A percentile compares a stretch with the other conserved stretches of the same genome.
Evolutionary conservation across 2,888 invertebrate genomes (phyloP).

Genomic region (Gastrophysa polygoni): DNA sequence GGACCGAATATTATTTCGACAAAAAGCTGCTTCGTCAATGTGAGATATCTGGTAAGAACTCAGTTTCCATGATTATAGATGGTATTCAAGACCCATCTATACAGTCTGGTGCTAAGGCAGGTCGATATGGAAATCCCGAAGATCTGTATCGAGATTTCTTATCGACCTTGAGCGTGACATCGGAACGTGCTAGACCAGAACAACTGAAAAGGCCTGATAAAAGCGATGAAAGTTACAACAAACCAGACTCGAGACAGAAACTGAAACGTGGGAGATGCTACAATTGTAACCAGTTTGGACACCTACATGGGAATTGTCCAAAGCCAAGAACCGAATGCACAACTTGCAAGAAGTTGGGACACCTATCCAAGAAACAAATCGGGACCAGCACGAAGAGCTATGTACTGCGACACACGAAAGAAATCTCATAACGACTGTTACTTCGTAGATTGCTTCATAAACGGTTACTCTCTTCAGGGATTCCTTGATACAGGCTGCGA

Average conservation of each 20-base stretch:
- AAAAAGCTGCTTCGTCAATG: conserved; percentile 22
- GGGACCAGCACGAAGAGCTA: too few relatives aligned
- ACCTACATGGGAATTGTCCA: conserved; percentile 6
- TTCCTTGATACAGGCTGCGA: too few relatives aligned
- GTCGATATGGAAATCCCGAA: conserved; percentile 23
- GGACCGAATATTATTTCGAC: conserved; percentile 26
- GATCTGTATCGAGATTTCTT: conserved; percentile 1
- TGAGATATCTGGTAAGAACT: too few relatives aligned
- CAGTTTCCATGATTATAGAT: too few relatives aligned
- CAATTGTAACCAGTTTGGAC: conserved; percentile 12
- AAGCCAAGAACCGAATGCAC: conserved; percentile 11
- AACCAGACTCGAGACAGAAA: conserved; percentile 3
- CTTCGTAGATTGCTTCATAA: too few relatives aligned
- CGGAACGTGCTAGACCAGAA: neutral
- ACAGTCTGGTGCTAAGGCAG: conserved; percentile 25
- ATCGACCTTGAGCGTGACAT: neutral
- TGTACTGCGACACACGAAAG: too few relatives aligned
- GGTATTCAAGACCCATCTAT: conserved; percentile 21
- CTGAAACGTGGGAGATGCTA: conserved; percentile 1
- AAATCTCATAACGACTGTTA: too few relatives aligned
- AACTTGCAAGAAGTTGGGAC: conserved; percentile 3
- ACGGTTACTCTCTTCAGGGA: too few relatives aligned
- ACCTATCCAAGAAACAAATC: too few relatives aligned
- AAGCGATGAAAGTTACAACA: neutral
- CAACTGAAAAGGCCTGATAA: neutral